Base-by-base conservation (phyloP, 2,888 invertebrate species). In the Dolichomitus sp. region DNA sequence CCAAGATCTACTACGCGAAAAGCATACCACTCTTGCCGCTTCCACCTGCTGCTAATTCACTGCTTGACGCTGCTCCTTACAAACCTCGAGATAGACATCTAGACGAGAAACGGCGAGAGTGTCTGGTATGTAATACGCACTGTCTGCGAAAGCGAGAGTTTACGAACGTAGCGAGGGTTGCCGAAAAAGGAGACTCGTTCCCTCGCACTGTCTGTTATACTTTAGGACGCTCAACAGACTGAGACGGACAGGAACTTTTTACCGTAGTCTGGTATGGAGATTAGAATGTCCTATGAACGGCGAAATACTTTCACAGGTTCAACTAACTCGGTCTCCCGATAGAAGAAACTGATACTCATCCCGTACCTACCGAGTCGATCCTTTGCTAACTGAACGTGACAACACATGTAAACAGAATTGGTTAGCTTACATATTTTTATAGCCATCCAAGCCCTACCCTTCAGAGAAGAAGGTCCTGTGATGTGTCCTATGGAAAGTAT, bases 41-140 rank as follows among this genome's bases (percentile, higher is more conserved):
- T 81, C 77, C 81, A 77, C 81, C 81, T 81, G 81, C 54, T 48
- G 61, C 81, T 73, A 73, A 81, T 81, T 81, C 68, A 45, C 48
- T 37, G 17, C 77, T 37, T 54, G 61, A 54, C 68, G 77, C 61
- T 74, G 45, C 68, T 73, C 77, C 54, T 73, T 68, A 57, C 69
- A 61, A 61, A 72, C 37, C 52, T 19, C 45, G 68, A 73, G 77
- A 73, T 77, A 77, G 77, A 81, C 61, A 81, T 81, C 81, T 69
- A 23, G 61, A 73, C 54, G 72, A 68, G 63, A 65, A 61, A 63
- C 73, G 59, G 81, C 12, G 73, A 73, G 73, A 73, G 81, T 73
- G 68, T 77, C 48, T 48, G 45, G 42, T 37, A 27, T 81, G 81
- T 78, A 74, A 77, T 77, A 69, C 73, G 75, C 70, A n/a, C 45